Base-by-base conservation (phyloP, 2,888 invertebrate species). In the Cynaeus angustus region DNA sequence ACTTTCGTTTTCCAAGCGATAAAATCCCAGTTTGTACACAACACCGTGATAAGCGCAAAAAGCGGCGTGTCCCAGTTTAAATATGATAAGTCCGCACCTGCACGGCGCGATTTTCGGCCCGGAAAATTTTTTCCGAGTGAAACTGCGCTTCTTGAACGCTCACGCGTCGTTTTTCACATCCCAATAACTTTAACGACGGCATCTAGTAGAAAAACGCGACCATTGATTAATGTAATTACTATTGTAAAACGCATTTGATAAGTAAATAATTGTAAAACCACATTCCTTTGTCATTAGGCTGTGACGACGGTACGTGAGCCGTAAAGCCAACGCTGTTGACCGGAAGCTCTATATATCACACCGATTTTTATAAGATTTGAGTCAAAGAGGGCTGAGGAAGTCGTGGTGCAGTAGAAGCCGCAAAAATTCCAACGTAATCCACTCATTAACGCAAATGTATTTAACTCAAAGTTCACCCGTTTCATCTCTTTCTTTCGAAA, bases 251-350 rank as follows among this genome's bases (percentile, higher is more conserved):
- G 71, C 68, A 74, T 69, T 71, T 68, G 73, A 75, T 75, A 74
- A 70, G 74, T 74, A 75, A 76, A 78, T 74, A 75, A 77, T 77
- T 75, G 75, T 75, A 75, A 75, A 74, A 74, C 77, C 79, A 73
- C 81, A 82, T 82, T 81, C 80, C 79, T 64, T 73, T 76, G 55
- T 61, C 81, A 79, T 80, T 80, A 81, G 81, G 81, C 81, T 80
- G 80, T 80, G 79, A 81, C n/a, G n/a, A n/a, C 80, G 75, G 74
- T 75, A 74, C 73, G 70, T 74, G 75, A 77, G 75, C 76, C 79
- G 78, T 80, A 75, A 80, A 79, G n/a, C 26, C 64, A 53, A 52
- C 58, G 38, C 33, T 48, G 28, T 21, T 48, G 43, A 66, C 46
- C 56, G 66, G 66, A 56, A 66, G 46, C 52, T 26, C 26, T 28